phyloP scores from a whole-genome alignment of 1,140 invertebrate genomes.

The Aplysia californica region DNA sequence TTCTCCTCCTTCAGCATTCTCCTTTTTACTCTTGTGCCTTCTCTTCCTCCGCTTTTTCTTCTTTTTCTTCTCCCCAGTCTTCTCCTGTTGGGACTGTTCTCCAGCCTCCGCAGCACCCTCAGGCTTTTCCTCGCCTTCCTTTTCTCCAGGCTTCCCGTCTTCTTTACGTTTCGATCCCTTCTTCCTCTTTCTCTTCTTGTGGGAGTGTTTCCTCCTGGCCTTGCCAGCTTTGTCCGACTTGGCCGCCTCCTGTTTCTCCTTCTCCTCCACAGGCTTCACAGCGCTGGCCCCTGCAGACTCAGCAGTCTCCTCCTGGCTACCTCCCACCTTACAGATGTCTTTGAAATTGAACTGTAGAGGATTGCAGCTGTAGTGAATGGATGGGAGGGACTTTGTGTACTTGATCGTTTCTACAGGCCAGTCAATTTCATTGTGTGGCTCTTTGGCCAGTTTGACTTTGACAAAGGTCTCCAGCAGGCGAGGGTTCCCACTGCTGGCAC shows the following conservation, averaged over 20 bases:
- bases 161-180: slow-evolving; percentile 19
- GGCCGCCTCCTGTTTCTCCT: neutral
- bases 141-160: slow-evolving; percentile 9
- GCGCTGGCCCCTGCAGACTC: slow-evolving; percentile 5
- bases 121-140: slow-evolving; percentile 14
- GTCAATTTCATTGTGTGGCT: slow-evolving; percentile 47
- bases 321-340: slow-evolving; percentile 18
- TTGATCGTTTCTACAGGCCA: slow-evolving; percentile 58
- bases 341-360: slow-evolving; percentile 58
- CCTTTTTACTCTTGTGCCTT: slow-evolving; percentile 33
- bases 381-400: slow-evolving; percentile 45
- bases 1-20: neutral
- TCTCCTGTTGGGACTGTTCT: slow-evolving; percentile 25
- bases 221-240: neutral
- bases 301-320: slow-evolving; percentile 5
- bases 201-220: slow-evolving; percentile 17
- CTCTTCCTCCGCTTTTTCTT: slow-evolving; percentile 35
- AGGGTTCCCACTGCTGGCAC: neutral
- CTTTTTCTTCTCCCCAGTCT: slow-evolving; percentile 32
- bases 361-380: slow-evolving; percentile 52
- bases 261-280: slow-evolving; percentile 13
- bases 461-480: slow-evolving; percentile 38
- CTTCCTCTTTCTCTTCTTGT: slow-evolving; percentile 20
- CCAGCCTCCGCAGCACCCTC: slow-evolving; percentile 21
- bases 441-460: slow-evolving; percentile 49